phyloP scores from a whole-genome alignment of 1,140 invertebrate species.

The Olivierus martensii region DNA sequence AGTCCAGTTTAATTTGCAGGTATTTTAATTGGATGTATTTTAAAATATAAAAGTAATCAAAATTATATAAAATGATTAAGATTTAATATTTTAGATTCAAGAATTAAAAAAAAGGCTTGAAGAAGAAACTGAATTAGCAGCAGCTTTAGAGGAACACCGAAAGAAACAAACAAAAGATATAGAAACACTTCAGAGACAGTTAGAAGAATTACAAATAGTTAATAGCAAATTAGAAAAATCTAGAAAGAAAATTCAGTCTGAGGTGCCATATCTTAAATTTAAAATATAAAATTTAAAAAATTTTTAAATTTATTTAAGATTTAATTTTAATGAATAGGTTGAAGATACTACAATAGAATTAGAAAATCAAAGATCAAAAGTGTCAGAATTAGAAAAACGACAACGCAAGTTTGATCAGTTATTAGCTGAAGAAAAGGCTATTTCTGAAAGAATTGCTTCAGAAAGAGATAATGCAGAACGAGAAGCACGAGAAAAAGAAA shows the following conservation, averaged over 20 bases:
- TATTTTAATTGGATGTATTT: not conserved
- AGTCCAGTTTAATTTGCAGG: not conserved
- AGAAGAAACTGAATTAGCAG: conserved; percentile 70
- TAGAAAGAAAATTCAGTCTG: conserved; percentile 92
- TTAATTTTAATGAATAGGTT: conserved; percentile 14
- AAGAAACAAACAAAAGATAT: conserved; percentile 80
- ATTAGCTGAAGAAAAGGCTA: conserved; percentile 76
- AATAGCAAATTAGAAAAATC: conserved; percentile 93
- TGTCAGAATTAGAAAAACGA: conserved; percentile 83
- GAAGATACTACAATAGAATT: conserved; percentile 49
- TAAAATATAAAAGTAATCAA: not conserved
- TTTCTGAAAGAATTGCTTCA: conserved; percentile 53
- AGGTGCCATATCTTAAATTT: conserved; percentile 32
- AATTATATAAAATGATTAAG: too few relatives aligned
- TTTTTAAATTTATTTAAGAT: too few relatives aligned
- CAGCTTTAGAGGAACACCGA: conserved; percentile 70
- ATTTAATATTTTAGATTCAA: not conserved
- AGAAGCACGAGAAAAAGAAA: conserved; percentile 95
- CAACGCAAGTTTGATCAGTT: conserved; percentile 97
- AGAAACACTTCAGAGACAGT: conserved; percentile 66
- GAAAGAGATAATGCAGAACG: conserved; percentile 82
- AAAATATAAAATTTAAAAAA: too few relatives aligned
- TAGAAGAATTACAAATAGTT: conserved; percentile 75
- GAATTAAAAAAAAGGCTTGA: conserved; percentile 88
- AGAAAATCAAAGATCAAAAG: conserved; percentile 74